These are phyloP conservation scores for Nibea coibor DNA, from an alignment of 2,113 vertebrate species.

Conservation along the genomic window DNA sequence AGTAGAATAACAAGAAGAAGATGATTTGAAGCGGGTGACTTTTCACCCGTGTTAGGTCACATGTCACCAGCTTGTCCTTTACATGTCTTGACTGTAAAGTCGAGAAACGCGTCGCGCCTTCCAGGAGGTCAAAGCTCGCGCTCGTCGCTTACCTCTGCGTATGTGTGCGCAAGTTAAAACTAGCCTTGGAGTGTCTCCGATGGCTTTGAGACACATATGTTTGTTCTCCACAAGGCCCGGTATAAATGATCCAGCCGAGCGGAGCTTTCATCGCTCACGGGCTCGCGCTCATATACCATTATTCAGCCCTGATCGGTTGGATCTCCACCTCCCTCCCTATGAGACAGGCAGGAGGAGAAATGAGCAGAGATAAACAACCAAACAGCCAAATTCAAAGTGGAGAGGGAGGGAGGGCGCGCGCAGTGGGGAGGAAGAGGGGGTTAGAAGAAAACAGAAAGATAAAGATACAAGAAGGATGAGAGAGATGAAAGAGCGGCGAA, in stretches of 20 bases:
- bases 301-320: slow-evolving; percentile 71
- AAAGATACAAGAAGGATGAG: slow-evolving; percentile 58
- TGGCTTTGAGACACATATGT: slow-evolving; percentile 69
- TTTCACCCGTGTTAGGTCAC: slow-evolving; percentile 5
- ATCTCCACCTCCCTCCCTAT: slow-evolving; percentile 70
- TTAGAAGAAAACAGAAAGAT: slow-evolving; percentile 35
- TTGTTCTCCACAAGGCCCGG: slow-evolving; percentile 44
- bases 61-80: slow-evolving; percentile 8
- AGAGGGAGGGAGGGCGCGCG: slow-evolving; percentile 46
- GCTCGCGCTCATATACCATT: slow-evolving; percentile 68
- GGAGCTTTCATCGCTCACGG: slow-evolving; percentile 69
- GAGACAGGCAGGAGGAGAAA: slow-evolving; percentile 64
- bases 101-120: slow-evolving; percentile 21
- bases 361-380: slow-evolving; percentile 73
- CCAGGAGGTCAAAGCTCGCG: slow-evolving; percentile 11
- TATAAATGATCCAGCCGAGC: slow-evolving; percentile 71
- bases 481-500: slow-evolving; percentile 57
- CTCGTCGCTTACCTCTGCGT: slow-evolving; percentile 8
- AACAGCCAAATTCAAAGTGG: slow-evolving; percentile 67
- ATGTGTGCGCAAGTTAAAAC: slow-evolving; percentile 16
- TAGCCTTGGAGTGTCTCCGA: slow-evolving; percentile 54
- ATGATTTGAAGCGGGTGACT: slow-evolving; percentile 17
- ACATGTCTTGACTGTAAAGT: neutral
- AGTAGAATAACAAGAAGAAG: slow-evolving; percentile 21
- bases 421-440: slow-evolving; percentile 22